phyloP scores from a whole-genome alignment of 2,113 vertebrate species.

The Cnemophilus loriae region DNA sequence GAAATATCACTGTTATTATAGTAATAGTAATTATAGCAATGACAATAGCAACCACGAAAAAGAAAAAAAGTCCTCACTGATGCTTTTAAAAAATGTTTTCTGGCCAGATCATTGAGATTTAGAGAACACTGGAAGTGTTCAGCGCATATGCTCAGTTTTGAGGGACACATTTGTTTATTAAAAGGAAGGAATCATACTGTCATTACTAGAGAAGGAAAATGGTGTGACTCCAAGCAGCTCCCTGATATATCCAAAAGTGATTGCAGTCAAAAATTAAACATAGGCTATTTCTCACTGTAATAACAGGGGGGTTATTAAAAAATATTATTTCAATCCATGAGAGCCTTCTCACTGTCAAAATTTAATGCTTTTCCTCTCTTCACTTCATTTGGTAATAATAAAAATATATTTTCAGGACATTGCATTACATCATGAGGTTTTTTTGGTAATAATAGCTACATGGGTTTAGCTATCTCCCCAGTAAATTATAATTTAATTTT shows the following conservation, averaged over 20 bases:
- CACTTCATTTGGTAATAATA: not conserved
- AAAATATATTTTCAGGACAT: conserved; percentile 3
- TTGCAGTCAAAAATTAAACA: not conserved
- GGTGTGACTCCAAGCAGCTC: not conserved
- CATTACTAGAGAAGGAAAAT: not conserved
- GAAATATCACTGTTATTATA: not conserved
- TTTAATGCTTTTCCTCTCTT: not conserved
- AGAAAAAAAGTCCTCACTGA: not conserved
- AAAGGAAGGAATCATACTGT: not conserved
- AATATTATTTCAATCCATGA: not conserved
- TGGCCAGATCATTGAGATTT: not conserved
- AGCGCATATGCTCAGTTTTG: not conserved
- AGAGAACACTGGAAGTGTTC: not conserved
- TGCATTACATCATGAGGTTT: not conserved
- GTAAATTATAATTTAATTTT: conserved; percentile 65
- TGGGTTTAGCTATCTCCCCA: conserved; percentile 22
- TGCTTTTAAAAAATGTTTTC: not conserved
- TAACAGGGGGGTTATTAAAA: not conserved
- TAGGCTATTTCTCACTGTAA: not conserved
- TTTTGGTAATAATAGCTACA: not conserved
- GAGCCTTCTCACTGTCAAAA: not conserved
- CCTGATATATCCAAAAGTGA: not conserved
- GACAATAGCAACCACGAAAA: not conserved
- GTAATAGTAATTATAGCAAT: not conserved
- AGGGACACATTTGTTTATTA: not conserved